Evolutionary conservation across 2,113 vertebrate genomes (phyloP).

Genomic region (Psittacara wagleri): DNA sequence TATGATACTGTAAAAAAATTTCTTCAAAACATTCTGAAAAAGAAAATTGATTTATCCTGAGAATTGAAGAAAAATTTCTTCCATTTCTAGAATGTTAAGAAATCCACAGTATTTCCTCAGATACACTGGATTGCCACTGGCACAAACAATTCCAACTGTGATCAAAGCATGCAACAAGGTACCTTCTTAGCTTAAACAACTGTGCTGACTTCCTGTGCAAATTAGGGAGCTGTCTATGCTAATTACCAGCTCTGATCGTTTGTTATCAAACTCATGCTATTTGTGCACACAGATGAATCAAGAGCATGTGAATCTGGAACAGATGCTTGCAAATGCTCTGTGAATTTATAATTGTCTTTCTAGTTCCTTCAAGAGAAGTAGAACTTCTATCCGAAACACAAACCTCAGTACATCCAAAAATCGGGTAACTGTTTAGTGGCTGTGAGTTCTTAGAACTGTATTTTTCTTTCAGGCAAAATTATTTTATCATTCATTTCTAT

Average conservation of each 20-base stretch:
- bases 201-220: not conserved
- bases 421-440: rapidly evolving
- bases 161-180: not conserved
- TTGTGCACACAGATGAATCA: slow-evolving; percentile 41
- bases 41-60: not conserved
- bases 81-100: not conserved
- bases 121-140: not conserved
- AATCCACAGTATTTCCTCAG: not conserved
- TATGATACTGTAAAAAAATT: not conserved
- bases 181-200: not conserved
- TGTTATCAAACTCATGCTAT: slow-evolving; percentile 31
- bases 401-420: not conserved
- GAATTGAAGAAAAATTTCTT: not conserved
- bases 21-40: not conserved
- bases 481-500: not conserved
- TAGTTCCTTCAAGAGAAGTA: not conserved
- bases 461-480: not conserved
- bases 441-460: not conserved
- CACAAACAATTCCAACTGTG: not conserved
- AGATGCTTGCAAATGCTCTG: not conserved
- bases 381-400: not conserved
- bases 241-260: slow-evolving; percentile 4
- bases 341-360: not conserved
- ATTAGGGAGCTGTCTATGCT: slow-evolving; percentile 40
- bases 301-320: not conserved